A percentile compares a stretch with the other conserved stretches of the same genome.
These are phyloP conservation scores for Polydrusus tereticollis DNA, from an alignment of 2,888 invertebrate species.

Conservation along the genomic window DNA sequence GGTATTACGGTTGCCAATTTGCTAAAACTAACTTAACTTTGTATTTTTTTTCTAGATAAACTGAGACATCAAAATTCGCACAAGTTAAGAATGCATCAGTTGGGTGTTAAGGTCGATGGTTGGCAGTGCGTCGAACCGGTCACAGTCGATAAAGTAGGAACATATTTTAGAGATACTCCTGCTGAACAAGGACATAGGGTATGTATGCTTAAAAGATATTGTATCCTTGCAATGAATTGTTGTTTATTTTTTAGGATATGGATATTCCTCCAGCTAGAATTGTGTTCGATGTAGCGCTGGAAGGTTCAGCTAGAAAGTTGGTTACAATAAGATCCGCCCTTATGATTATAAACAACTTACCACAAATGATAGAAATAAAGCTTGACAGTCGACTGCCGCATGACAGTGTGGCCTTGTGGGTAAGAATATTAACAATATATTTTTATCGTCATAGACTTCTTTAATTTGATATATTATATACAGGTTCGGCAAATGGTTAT, in stretches of 20 bases:
- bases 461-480: too few species aligned
- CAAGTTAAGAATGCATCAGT: constrained; percentile 85
- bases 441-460: too few species aligned
- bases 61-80: constrained; percentile 81
- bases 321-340: constrained; percentile 93
- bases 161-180: constrained; percentile 85
- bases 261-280: constrained; percentile 77
- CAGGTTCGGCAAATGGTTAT: too few species aligned
- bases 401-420: constrained; percentile 61
- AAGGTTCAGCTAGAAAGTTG: constrained; percentile 94
- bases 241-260: constrained; percentile 50
- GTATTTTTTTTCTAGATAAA: constrained; percentile 67
- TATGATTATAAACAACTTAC: constrained; percentile 81
- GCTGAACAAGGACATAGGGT: constrained; percentile 61
- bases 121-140: constrained; percentile 91
- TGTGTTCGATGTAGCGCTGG: constrained; percentile 91
- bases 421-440: constrained; percentile 30
- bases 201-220: neutral
- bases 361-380: constrained; percentile 79
- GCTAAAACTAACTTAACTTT: neutral
- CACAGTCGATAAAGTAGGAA: constrained; percentile 95
- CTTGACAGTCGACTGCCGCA: constrained; percentile 73
- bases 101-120: constrained; percentile 89
- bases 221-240: too few species aligned
- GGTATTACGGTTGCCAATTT: constrained; percentile 64